Evolutionary conservation across 1,140 invertebrate species (phyloP), one percentile per base, ranked within the genome.

Genomic region (Contarinia nasturtii): DNA sequence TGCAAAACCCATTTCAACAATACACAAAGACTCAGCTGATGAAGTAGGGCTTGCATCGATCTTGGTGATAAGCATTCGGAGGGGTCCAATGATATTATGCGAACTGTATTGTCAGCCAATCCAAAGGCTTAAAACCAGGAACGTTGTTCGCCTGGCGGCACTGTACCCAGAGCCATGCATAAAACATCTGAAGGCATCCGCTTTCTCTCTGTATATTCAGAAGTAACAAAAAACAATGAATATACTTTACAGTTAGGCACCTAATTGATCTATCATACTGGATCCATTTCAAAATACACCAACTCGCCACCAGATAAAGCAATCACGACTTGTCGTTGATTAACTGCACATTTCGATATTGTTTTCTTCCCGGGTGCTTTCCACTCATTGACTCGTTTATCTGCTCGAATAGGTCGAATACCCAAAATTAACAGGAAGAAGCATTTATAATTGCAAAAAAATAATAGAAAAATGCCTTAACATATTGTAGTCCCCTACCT

Each of bases 231-330:
- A 52, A 44, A 33, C 11, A 19, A 48, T 40, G 14, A 40, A 45
- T 48, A 44, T 40, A 18, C 34, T n/a, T 8, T 40, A 40, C 4
- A 40, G 12, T 40, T 4, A 18, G 12, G 5, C 3, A 40, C 7
- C 14, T 40, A 3, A 18, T 19, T 21, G 4, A 27, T 27, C 27
- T 27, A 5, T 27, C 50, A 51, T 77, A 94, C 90, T 51, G 86
- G 82, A 66, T 98, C 94, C 92, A 99, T 94, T 75, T 98, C 95
- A 67, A 99, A 99, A 68, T 98, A 99, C 15, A 98, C 92, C 18
- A 99, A 68, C 72, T 98, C 95, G 43, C 94, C 92, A 0, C 94
- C 95, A 33, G 89, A 89, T 5, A 99, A 67, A 1, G 95, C 94
- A 52, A 99, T 98, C 0, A 98, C 94, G 19, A 97, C 91, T 70